phyloP scores from a whole-genome alignment of 1,140 invertebrate genomes.

The Maniola jurtina region DNA sequence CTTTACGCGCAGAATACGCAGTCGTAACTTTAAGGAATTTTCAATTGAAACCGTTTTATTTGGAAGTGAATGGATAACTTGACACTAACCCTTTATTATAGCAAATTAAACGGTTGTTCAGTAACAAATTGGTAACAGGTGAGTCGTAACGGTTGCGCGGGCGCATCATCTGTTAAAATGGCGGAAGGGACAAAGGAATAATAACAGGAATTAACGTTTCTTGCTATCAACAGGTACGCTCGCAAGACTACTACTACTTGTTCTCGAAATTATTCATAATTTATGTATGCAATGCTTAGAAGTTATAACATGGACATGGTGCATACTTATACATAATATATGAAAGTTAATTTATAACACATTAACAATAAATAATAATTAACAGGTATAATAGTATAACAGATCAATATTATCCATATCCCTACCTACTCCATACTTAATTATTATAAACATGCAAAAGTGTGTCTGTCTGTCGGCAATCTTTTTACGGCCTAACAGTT shows the following conservation, averaged over 20 bases:
- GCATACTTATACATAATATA: too few relatives aligned
- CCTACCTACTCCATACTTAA: too few relatives aligned
- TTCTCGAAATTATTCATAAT: not conserved
- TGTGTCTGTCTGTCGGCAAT: too few relatives aligned
- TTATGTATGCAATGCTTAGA: too few relatives aligned
- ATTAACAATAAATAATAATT: too few relatives aligned
- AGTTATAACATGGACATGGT: too few relatives aligned
- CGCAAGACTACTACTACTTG: not conserved
- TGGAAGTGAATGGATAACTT: not conserved
- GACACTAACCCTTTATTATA: constrained; percentile 6
- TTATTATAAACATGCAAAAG: too few relatives aligned
- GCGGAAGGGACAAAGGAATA: constrained; percentile 13
- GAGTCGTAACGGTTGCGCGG: constrained; percentile 15
- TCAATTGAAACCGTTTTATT: not conserved
- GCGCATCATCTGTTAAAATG: constrained; percentile 11
- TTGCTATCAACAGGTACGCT: constrained; percentile 8
- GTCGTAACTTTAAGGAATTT: not conserved
- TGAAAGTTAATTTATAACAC: too few relatives aligned
- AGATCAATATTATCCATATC: too few relatives aligned
- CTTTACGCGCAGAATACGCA: not conserved
- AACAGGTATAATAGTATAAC: too few relatives aligned
- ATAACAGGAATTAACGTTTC: constrained; percentile 19
- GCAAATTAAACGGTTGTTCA: constrained; percentile 16
- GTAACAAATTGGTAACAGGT: constrained; percentile 20
- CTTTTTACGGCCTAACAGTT: too few relatives aligned